These are phyloP conservation scores for Psittacula echo DNA, from an alignment of 2,797 vertebrate genomes.

Conservation along the genomic window DNA sequence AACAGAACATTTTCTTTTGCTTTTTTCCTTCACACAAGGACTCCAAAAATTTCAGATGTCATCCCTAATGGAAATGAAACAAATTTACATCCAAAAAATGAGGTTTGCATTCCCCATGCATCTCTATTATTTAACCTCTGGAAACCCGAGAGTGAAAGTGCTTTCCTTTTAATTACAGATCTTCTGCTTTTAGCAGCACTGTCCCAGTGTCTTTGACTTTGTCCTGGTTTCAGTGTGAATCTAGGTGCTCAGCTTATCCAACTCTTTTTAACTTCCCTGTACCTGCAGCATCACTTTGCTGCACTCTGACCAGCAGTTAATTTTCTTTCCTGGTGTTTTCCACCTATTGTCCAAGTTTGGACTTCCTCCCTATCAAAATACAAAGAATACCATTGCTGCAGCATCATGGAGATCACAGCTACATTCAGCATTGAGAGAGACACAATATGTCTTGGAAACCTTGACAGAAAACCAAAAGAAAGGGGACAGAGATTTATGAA, in stretches of 20 bases:
- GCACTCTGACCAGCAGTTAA: background rate
- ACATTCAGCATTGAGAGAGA: background rate
- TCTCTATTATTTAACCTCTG: conserved; percentile 63
- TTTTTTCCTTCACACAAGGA: conserved; percentile 7
- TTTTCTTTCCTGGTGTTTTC: background rate
- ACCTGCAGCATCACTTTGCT: background rate
- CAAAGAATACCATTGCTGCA: background rate
- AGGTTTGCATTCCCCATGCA: conserved; percentile 58
- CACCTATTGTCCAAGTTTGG: background rate
- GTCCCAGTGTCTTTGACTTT: conserved; percentile 61
- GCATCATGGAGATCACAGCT: background rate
- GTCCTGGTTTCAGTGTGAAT: conserved; percentile 52
- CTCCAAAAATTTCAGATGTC: conserved; percentile 18
- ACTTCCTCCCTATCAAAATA: background rate
- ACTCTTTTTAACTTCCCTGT: background rate
- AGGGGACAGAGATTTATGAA: background rate
- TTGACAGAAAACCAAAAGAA: background rate
- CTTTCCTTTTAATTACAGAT: conserved; percentile 64
- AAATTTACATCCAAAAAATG: conserved; percentile 35
- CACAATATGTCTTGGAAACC: background rate
- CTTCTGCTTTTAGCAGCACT: conserved; percentile 57
- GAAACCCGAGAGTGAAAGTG: conserved; percentile 51
- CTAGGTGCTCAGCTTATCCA: conserved; percentile 42
- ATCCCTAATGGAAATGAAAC: conserved; percentile 22
- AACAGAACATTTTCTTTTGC: background rate